phyloP scores from a whole-genome alignment of 1,140 invertebrate genomes.

The Aphaenogaster rudis region DNA sequence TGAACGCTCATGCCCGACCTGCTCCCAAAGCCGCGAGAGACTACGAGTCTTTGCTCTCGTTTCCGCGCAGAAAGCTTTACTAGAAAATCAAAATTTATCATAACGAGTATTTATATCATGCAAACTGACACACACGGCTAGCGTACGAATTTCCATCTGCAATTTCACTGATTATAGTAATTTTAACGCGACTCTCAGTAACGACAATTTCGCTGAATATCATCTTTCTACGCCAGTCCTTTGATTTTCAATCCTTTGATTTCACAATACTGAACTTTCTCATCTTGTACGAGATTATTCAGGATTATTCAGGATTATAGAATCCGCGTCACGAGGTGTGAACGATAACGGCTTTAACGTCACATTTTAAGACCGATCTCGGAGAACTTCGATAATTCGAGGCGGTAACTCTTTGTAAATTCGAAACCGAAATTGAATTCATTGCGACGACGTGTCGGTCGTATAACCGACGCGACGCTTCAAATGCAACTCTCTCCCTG shows the following conservation, averaged over 20 bases:
- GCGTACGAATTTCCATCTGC: background rate
- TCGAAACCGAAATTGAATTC: conserved; percentile 35
- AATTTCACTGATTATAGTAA: background rate
- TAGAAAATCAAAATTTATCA: background rate
- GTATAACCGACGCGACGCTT: background rate
- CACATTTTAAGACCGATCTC: background rate
- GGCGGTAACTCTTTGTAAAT: conserved; percentile 25
- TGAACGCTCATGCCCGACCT: background rate
- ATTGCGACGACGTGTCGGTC: conserved; percentile 14
- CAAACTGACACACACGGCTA: background rate
- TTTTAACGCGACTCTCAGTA: background rate
- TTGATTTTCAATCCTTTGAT: background rate
- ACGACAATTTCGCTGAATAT: background rate
- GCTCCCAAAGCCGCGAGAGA: background rate
- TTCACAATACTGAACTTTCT: background rate
- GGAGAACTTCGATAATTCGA: conserved; percentile 20
- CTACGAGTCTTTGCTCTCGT: background rate
- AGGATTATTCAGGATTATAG: background rate
- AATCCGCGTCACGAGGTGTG: background rate
- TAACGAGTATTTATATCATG: background rate
- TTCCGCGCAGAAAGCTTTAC: background rate
- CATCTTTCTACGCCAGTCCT: background rate
- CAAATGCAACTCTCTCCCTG: conserved; percentile 10
- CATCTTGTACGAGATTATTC: background rate
- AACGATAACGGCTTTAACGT: background rate